A percentile compares a stretch with the other conserved stretches of the same genome.
phyloP scores from a whole-genome alignment of 2,888 invertebrate species.

The Tigriopus californicus region DNA sequence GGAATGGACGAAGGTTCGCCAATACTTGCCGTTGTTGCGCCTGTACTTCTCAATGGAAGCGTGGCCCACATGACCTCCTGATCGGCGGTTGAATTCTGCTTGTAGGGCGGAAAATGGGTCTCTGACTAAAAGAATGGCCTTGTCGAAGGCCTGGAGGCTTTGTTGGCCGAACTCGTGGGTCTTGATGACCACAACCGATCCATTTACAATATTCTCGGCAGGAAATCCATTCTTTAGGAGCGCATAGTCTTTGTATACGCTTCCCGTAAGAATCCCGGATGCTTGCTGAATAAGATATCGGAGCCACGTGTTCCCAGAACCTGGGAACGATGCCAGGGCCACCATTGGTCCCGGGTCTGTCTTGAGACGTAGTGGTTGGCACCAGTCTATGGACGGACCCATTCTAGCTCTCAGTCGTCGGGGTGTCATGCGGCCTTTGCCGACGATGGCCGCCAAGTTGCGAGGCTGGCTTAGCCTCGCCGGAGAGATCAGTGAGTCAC shows the following conservation, averaged over 20 bases:
- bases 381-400: constrained; percentile 22
- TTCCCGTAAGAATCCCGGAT: constrained; percentile 48
- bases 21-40: constrained; percentile 44
- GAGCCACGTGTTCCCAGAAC: constrained; percentile 70
- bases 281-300: constrained; percentile 52
- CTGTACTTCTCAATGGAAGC: constrained; percentile 46
- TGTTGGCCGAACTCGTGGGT: constrained; percentile 51
- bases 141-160: constrained; percentile 33
- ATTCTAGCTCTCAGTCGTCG: neutral
- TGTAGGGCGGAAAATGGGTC: constrained; percentile 50
- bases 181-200: constrained; percentile 55
- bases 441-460: neutral
- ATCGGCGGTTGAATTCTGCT: constrained; percentile 59
- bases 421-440: neutral
- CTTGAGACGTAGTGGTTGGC: constrained; percentile 23
- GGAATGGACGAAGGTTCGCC: constrained; percentile 47
- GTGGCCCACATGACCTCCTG: constrained; percentile 59
- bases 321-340: constrained; percentile 57
- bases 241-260: constrained; percentile 61
- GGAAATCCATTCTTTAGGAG: constrained; percentile 57
- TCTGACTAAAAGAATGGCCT: constrained; percentile 48
- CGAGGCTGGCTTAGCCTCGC: neutral
- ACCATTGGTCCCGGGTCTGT: constrained; percentile 34
- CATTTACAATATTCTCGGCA: constrained; percentile 52
- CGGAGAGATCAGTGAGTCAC: neutral